Conservation (phyloP, 2,797 vertebrate genomes). For the Morus bassanus region DNA sequence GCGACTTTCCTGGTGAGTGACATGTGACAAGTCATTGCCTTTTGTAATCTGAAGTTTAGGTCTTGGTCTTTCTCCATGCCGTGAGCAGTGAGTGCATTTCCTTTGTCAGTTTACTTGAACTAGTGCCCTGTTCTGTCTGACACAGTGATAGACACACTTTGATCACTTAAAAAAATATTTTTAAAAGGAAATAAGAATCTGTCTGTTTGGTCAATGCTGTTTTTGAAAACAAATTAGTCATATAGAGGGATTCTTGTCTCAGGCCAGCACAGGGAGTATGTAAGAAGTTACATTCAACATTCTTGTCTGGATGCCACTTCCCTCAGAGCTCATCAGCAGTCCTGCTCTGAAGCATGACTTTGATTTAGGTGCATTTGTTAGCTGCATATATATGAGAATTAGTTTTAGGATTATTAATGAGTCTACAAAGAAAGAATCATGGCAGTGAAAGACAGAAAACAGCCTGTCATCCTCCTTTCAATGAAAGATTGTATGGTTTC, state of each 20-base stretch:
- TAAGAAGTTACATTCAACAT: not conserved
- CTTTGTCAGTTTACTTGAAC: not conserved
- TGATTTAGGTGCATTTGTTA: constrained; percentile 15
- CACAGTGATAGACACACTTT: not conserved
- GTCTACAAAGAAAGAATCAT: not conserved
- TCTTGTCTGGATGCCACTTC: not conserved
- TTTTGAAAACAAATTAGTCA: not conserved
- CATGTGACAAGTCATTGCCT: not conserved
- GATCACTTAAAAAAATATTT: not conserved
- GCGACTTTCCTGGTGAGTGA: not conserved
- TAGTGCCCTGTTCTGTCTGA: not conserved
- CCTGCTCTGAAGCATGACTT: not conserved
- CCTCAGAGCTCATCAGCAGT: not conserved
- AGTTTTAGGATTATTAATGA: constrained; percentile 14
- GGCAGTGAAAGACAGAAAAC: constrained; percentile 16
- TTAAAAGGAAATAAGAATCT: not conserved
- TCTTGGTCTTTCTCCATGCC: not conserved
- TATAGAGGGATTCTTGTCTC: not conserved
- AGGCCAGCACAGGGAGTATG: not conserved
- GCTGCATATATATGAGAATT: constrained; percentile 18
- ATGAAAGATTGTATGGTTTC: not conserved
- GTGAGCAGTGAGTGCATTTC: not conserved
- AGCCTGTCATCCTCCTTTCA: not conserved
- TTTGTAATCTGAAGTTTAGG: not conserved
- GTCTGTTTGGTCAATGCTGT: not conserved